phyloP scores from a whole-genome alignment of 2,797 vertebrate genomes.

The Naso thynnoides region DNA sequence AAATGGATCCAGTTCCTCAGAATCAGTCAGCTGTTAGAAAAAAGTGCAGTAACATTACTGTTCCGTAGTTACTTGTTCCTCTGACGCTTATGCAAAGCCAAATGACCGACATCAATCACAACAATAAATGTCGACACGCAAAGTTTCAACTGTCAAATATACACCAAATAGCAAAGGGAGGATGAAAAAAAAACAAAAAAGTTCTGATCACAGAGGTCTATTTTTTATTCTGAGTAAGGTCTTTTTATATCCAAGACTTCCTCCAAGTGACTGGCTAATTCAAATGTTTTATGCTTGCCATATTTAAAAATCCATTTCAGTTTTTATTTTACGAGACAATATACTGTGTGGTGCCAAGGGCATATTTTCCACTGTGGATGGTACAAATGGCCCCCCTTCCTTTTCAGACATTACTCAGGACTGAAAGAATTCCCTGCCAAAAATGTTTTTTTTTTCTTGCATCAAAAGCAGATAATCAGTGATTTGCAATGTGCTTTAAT shows the following conservation, averaged over 20 bases:
- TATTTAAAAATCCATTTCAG: not conserved
- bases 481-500: not conserved
- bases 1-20: not conserved
- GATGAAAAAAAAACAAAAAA: not conserved
- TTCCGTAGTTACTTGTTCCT: not conserved
- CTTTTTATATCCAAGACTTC: not conserved
- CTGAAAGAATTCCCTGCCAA: not conserved
- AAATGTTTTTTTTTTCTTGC: not conserved
- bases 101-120: not conserved
- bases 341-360: no score
- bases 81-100: not conserved
- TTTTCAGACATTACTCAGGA: not conserved
- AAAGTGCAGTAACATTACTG: no score
- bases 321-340: not conserved
- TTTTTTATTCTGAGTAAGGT: not conserved
- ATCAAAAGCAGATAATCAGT: not conserved
- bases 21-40: not conserved
- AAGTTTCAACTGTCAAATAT: no score
- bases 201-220: not conserved
- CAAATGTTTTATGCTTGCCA: not conserved
- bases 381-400: not conserved
- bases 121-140: no score
- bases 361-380: not conserved
- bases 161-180: not conserved
- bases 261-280: no score